Evolutionary conservation across 2,113 vertebrate genomes (phyloP).

Genomic region (Brachionichthys hirsutus): DNA sequence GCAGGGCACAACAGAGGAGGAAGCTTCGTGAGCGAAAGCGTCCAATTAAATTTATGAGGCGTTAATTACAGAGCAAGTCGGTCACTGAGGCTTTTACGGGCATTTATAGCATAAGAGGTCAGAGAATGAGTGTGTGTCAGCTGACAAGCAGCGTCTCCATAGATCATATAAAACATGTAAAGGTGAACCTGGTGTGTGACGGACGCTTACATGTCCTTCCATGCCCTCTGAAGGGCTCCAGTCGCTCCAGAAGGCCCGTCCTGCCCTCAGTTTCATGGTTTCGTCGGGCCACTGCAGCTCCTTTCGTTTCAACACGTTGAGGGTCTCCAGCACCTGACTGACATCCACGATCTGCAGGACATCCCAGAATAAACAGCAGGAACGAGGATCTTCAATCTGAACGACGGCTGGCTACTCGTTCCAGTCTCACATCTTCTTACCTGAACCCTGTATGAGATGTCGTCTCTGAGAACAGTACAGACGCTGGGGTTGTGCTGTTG

Average conservation of each 20-base stretch:
- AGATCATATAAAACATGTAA: not conserved
- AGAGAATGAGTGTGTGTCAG: slow-evolving; percentile 5
- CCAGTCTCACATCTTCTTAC: slow-evolving; percentile 62
- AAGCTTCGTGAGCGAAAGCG: slow-evolving; percentile 1
- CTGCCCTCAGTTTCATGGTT: slow-evolving; percentile 89
- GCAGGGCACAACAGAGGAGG: slow-evolving; percentile 31
- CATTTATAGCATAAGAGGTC: slow-evolving; percentile 1
- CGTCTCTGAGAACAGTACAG: slow-evolving; percentile 86
- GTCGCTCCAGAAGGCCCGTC: slow-evolving; percentile 96
- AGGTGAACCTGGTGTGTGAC: not conserved
- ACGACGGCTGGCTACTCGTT: too few relatives aligned
- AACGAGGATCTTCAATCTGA: not conserved
- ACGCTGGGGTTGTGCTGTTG: slow-evolving; percentile 80
- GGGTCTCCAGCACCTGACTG: slow-evolving; percentile 91
- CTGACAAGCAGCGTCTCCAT: not conserved
- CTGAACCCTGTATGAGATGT: slow-evolving; percentile 96
- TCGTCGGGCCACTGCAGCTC: slow-evolving; percentile 99
- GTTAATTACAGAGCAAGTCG: slow-evolving; percentile 16
- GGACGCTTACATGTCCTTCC: slow-evolving; percentile 94
- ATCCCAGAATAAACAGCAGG: not conserved
- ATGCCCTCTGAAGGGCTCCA: slow-evolving; percentile 98
- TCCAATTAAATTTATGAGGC: slow-evolving; percentile 5
- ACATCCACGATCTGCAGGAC: slow-evolving; percentile 86
- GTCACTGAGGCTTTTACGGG: slow-evolving; percentile 7
- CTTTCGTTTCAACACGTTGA: slow-evolving; percentile 95